Percentiles rank a stretch among this genome's conserved stretches.
Evolutionary conservation across 1,140 invertebrate genomes (phyloP).

Genomic region (Neuroterus valhalla): DNA sequence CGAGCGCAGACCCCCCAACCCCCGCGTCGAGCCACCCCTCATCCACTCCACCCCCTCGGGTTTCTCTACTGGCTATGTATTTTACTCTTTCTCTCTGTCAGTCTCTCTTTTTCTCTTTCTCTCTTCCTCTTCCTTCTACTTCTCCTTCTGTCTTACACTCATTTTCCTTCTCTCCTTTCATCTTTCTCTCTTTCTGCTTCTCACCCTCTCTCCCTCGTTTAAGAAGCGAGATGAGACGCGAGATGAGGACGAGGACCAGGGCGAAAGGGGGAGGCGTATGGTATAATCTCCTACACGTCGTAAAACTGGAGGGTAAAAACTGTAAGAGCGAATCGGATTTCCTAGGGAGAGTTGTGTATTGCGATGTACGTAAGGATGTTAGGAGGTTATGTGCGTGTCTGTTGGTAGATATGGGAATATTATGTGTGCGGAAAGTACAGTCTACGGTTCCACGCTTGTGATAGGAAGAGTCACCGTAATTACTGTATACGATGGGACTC

Average conservation of each 20-base stretch:
- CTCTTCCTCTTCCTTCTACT: constrained; percentile 35
- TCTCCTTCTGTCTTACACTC: constrained; percentile 31
- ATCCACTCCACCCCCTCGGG: constrained; percentile 41
- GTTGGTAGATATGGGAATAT: constrained; percentile 1
- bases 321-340: constrained; percentile 44
- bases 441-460: too few relatives aligned
- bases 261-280: constrained; percentile 33
- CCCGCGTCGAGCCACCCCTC: constrained; percentile 45
- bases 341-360: neutral
- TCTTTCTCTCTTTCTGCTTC: constrained; percentile 24
- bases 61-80: constrained; percentile 25
- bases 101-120: constrained; percentile 46
- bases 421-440: neutral
- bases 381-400: constrained; percentile 37
- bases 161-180: constrained; percentile 34
- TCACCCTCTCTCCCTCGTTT: constrained; percentile 51
- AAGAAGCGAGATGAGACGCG: constrained; percentile 52
- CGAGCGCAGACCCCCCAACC: constrained; percentile 57
- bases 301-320: constrained; percentile 48
- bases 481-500: constrained; percentile 9
- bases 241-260: constrained; percentile 10
- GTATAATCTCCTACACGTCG: constrained; percentile 47
- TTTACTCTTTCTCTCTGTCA: constrained; percentile 55
- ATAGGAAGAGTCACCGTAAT: neutral
- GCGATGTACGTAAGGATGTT: neutral